A percentile compares a stretch with the other conserved stretches of the same genome.
Evolutionary conservation across 2,113 vertebrate species (phyloP).

Genomic region (Gnathonemus longibarbis): DNA sequence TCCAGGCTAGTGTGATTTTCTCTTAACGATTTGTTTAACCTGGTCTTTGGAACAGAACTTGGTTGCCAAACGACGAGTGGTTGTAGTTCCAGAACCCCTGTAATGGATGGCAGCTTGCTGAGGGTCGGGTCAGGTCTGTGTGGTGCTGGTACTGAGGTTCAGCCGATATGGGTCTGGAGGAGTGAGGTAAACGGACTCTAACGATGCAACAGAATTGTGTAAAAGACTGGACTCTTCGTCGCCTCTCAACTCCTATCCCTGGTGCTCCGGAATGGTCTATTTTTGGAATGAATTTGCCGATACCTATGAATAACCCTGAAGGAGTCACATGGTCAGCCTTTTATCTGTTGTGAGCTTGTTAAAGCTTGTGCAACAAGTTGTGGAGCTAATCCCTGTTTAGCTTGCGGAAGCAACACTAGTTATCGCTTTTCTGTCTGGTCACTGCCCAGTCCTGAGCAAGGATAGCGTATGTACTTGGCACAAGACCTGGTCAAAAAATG

Average conservation of each 20-base stretch:
- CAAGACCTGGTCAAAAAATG: not conserved
- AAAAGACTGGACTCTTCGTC: not conserved
- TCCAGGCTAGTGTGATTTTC: not conserved
- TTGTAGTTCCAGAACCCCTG: not conserved
- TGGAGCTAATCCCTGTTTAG: not conserved
- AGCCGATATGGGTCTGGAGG: not conserved
- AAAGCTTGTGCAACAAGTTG: conserved; percentile 3
- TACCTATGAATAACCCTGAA: conserved; percentile 40
- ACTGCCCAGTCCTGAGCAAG: not conserved
- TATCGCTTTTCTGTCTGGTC: not conserved
- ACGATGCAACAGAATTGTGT: not conserved
- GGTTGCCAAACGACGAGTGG: not conserved
- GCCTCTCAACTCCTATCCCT: not conserved
- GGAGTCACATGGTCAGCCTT: conserved; percentile 41
- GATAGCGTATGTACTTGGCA: not conserved
- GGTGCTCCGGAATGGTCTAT: conserved; percentile 32
- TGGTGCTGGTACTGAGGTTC: not conserved
- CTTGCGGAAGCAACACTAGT: not conserved
- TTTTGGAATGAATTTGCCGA: conserved; percentile 40
- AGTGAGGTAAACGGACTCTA: not conserved
- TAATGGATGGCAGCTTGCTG: not conserved
- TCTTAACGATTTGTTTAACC: not conserved
- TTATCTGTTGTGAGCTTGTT: conserved; percentile 34
- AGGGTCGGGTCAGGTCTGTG: not conserved
- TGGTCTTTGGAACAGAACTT: not conserved